Percentiles rank a stretch among this genome's conserved stretches.
Conservation (phyloP, 2,888 invertebrate genomes). For the Latrodectus hesperus region DNA sequence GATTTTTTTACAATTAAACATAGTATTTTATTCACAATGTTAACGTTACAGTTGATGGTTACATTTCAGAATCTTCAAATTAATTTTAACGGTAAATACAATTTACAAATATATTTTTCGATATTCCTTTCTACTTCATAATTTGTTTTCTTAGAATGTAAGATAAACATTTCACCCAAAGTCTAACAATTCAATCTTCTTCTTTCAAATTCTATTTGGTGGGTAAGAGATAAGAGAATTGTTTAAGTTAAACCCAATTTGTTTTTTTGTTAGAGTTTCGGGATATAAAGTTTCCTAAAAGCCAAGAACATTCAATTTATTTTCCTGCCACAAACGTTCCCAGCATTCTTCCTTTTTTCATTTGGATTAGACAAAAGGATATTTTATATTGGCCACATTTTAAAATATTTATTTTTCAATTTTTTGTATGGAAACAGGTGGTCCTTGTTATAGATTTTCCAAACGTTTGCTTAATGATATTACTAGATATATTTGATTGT, state of each 20-base stretch:
- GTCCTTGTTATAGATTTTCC: no score
- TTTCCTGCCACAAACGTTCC: conserved; percentile 20
- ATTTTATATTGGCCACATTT: no score
- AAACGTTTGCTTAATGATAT: no score
- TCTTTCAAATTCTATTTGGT: conserved; percentile 37
- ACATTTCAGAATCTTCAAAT: no score
- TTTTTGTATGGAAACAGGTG: no score
- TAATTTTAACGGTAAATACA: not conserved
- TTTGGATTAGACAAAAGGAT: not conserved
- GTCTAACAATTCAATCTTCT: conserved; percentile 43
- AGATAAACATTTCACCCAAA: conserved; percentile 39
- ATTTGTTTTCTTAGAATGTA: conserved; percentile 10
- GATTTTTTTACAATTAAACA: no score
- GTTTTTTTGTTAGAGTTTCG: conserved; percentile 40
- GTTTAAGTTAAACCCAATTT: conserved; percentile 59
- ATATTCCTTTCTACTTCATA: not conserved
- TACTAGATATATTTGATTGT: no score
- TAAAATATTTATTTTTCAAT: no score
- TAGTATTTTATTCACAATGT: no score
- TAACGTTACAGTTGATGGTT: no score
- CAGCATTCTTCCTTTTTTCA: not conserved
- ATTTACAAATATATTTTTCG: not conserved
- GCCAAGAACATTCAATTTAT: conserved; percentile 57
- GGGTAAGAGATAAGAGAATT: conserved; percentile 54
- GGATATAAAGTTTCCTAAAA: conserved; percentile 32